Percentiles rank a stretch among this genome's conserved stretches.
phyloP scores from a whole-genome alignment of 2,113 vertebrate species.

The Bubalus kerabau region DNA sequence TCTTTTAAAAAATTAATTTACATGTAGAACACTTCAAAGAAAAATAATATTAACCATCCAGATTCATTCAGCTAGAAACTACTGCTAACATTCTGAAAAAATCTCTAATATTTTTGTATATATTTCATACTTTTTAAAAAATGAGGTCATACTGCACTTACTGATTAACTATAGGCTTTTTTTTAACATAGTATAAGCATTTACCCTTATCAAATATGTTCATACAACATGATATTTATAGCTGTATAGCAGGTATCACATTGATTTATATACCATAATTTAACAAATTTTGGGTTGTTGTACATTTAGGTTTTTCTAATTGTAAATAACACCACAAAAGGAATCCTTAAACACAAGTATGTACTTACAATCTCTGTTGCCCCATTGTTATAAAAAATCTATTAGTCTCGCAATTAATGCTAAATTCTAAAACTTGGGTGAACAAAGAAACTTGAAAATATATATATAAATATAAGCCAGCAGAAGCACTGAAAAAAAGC shows the following conservation, averaged over 20 bases:
- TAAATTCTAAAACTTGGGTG: conserved; percentile 27
- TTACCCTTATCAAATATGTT: conserved; percentile 1
- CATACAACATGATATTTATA: conserved; percentile 1
- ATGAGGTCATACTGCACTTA: background rate
- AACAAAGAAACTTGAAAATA: background rate
- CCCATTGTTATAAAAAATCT: background rate
- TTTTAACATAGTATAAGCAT: background rate
- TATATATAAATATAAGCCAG: background rate
- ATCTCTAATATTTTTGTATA: background rate
- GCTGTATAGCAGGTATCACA: background rate
- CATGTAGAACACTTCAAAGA: background rate
- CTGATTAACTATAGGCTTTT: background rate
- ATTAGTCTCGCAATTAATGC: background rate
- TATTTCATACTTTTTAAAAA: background rate
- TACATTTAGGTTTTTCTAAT: conserved; percentile 10
- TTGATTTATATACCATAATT: background rate
- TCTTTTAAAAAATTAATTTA: background rate
- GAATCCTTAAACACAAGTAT: conserved; percentile 7
- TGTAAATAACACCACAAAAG: background rate
- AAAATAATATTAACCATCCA: background rate
- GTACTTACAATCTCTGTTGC: background rate
- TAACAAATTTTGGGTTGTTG: background rate
- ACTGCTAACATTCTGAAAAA: background rate
- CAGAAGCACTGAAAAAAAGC: background rate
- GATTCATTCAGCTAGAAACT: conserved; percentile 28